These are phyloP conservation scores for Mus caroli DNA, from an alignment of 2,797 vertebrate species.

Conservation along the genomic window DNA sequence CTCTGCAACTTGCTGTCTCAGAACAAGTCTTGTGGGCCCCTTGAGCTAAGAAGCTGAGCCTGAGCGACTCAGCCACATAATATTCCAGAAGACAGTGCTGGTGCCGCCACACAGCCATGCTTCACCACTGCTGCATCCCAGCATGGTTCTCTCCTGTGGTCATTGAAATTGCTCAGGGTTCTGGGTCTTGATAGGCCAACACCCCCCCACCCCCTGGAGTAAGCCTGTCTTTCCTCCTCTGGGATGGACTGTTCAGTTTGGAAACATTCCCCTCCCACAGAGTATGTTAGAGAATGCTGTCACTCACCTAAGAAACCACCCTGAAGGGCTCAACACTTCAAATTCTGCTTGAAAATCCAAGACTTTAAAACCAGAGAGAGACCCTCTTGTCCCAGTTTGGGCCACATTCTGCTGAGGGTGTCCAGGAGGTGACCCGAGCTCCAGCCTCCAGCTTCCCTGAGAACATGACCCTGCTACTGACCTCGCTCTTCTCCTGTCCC, in stretches of 20 bases:
- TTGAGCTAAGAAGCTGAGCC: not conserved
- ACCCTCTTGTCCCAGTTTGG: not conserved
- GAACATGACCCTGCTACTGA: not conserved
- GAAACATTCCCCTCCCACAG: not conserved
- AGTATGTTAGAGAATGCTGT: not conserved
- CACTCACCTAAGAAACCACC: not conserved
- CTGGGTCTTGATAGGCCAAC: fast-evolving
- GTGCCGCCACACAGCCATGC: fast-evolving
- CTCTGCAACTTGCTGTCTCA: fast-evolving
- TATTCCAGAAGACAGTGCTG: not conserved
- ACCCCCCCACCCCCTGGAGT: fast-evolving
- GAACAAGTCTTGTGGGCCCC: not conserved
- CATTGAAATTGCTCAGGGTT: fast-evolving
- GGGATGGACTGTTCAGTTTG: not conserved
- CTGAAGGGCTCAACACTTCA: not conserved
- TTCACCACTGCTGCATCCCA: fast-evolving
- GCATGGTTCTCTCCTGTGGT: fast-evolving
- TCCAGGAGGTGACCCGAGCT: not conserved
- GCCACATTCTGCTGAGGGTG: fast-evolving
- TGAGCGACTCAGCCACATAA: fast-evolving
- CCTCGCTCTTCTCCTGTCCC: fast-evolving
- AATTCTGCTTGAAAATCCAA: not conserved
- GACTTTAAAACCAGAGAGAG: not conserved
- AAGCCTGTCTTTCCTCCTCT: not conserved
- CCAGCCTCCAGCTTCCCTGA: no score